Conservation (phyloP, 23 tunicate species). For the Trididemnum nubilum region DNA sequence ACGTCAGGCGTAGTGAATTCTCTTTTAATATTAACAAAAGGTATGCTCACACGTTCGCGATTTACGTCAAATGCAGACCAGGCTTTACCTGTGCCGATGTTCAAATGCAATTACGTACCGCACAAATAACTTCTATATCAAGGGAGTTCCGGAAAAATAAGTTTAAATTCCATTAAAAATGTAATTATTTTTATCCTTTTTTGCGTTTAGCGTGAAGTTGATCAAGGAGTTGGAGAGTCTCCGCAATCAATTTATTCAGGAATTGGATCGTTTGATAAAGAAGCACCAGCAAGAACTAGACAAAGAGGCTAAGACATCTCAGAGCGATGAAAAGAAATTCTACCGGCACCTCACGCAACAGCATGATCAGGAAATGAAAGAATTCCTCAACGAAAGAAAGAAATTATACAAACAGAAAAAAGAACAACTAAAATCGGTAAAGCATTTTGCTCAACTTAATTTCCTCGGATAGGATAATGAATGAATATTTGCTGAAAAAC, state of each 20-base stretch:
- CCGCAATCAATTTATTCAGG: conserved; percentile 69
- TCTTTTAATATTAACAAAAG: no score
- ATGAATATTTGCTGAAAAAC: no score
- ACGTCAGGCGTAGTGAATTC: no score
- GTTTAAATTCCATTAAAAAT: no score
- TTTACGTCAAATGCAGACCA: no score
- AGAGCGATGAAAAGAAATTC: conserved; percentile 74
- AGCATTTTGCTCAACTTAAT: no score
- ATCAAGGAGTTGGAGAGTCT: conserved; percentile 74
- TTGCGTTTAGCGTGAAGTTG: conserved; percentile 56
- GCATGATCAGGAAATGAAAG: conserved; percentile 88
- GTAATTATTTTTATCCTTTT: no score
- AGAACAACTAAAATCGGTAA: conserved; percentile 86
- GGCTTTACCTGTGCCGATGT: no score
- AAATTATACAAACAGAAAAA: conserved; percentile 77
- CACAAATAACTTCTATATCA: no score
- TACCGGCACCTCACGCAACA: conserved; percentile 79
- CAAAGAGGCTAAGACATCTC: conserved; percentile 63
- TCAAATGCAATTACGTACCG: no score
- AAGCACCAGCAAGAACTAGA: conserved; percentile 84
- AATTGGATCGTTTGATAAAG: conserved; percentile 68
- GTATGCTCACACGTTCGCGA: no score
- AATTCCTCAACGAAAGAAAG: conserved; percentile 72
- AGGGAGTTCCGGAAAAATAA: no score
- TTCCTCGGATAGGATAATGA: background rate